Conservation (phyloP, 2,113 vertebrate genomes). For the Anthoscopus minutus region DNA sequence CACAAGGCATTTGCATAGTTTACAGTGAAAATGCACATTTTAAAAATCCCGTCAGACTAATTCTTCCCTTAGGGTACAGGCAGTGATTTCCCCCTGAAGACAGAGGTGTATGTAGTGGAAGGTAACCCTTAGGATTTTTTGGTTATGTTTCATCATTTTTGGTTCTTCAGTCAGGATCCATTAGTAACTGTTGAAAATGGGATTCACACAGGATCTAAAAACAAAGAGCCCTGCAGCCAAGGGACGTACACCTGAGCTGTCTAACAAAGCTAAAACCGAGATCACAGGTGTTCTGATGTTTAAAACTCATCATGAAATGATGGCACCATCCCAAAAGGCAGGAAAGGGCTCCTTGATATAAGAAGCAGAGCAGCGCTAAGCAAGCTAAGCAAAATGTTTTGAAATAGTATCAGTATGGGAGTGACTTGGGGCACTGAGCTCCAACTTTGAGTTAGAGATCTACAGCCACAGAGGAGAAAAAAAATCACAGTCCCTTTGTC, state of each 20-base stretch:
- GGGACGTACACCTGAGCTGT: neutral
- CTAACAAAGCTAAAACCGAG: slow-evolving; percentile 43
- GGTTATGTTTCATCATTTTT: slow-evolving; percentile 47
- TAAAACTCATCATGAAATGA: slow-evolving; percentile 26
- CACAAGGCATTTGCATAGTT: slow-evolving; percentile 48
- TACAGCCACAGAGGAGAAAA: neutral
- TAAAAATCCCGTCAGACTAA: slow-evolving; percentile 46
- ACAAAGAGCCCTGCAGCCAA: slow-evolving; percentile 33
- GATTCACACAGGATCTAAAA: slow-evolving; percentile 39
- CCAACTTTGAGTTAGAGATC: neutral
- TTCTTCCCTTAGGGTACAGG: slow-evolving; percentile 43
- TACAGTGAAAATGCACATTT: slow-evolving; percentile 40
- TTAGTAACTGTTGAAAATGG: slow-evolving; percentile 16
- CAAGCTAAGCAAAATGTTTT: slow-evolving; percentile 2
- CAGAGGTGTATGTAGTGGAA: neutral
- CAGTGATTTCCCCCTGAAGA: slow-evolving; percentile 20
- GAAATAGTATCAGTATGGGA: neutral
- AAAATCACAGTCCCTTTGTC: neutral
- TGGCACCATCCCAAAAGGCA: slow-evolving; percentile 31
- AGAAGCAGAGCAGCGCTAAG: neutral
- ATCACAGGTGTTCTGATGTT: slow-evolving; percentile 51
- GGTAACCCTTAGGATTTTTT: slow-evolving; percentile 57
- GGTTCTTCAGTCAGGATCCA: slow-evolving; percentile 51
- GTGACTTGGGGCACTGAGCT: neutral
- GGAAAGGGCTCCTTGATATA: slow-evolving; percentile 22